phyloP scores from a whole-genome alignment of 2,888 invertebrate genomes.

The Lithosia quadra region DNA sequence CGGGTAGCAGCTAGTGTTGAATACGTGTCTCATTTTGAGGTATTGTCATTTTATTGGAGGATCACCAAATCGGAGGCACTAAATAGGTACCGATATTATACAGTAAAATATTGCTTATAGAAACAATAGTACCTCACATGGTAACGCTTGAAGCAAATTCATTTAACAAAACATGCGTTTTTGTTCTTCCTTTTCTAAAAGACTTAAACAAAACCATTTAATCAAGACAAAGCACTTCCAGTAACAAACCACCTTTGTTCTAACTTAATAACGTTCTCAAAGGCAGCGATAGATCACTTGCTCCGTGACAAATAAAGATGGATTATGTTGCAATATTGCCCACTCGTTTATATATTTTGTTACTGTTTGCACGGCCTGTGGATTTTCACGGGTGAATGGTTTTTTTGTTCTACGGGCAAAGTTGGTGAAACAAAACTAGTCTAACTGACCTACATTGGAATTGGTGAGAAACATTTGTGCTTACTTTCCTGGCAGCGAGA shows the following conservation, averaged over 20 bases:
- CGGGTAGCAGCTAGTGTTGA: no score
- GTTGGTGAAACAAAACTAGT: no score
- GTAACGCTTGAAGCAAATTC: not conserved
- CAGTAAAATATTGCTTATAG: no score
- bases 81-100: no score
- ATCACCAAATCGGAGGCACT: no score
- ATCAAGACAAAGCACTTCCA: constrained; percentile 32
- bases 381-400: not conserved
- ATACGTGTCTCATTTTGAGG: no score
- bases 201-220: not conserved
- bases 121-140: no score
- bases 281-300: constrained; percentile 56
- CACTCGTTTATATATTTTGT: constrained; percentile 49
- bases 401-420: not conserved
- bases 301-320: constrained; percentile 63
- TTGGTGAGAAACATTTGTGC: no score
- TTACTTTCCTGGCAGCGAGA: no score
- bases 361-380: not conserved
- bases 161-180: not conserved
- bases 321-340: constrained; percentile 58
- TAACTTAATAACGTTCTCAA: constrained; percentile 57
- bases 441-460: no score
- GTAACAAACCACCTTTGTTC: constrained; percentile 20
- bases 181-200: not conserved
- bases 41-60: no score